A percentile compares a stretch with the other conserved stretches of the same genome.
These are phyloP conservation scores for Drosophila picticornis DNA, from an alignment of 2,888 invertebrate genomes.

Conservation along the genomic window DNA sequence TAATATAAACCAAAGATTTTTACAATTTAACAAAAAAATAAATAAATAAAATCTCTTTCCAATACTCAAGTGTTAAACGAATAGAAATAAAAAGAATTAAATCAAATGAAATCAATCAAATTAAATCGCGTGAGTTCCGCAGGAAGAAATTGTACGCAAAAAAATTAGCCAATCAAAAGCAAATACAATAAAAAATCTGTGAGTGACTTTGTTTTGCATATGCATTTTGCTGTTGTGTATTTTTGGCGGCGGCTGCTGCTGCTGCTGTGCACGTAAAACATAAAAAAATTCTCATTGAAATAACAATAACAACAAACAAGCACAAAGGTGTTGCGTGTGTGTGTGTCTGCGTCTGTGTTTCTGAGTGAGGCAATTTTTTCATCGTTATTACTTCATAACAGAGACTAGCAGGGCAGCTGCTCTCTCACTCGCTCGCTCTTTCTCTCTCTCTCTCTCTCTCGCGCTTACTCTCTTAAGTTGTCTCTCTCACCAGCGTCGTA, in stretches of 20 bases:
- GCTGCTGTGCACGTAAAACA: conserved; percentile 46
- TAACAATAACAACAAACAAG: conserved; percentile 42
- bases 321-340: conserved; percentile 25
- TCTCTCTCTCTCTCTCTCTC: conserved; percentile 12
- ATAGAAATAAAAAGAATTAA: neutral
- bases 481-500: conserved; percentile 13
- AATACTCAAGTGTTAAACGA: conserved; percentile 10
- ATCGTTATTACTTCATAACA: conserved; percentile 73
- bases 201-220: conserved; percentile 39
- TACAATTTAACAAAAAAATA: neutral
- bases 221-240: conserved; percentile 35
- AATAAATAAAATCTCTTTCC: conserved; percentile 3
- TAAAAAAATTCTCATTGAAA: conserved; percentile 54
- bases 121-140: conserved; percentile 10
- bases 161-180: conserved; percentile 18
- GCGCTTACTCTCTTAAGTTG: conserved; percentile 25
- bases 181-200: conserved; percentile 24
- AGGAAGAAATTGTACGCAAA: conserved; percentile 23
- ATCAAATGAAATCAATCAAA: conserved; percentile 20
- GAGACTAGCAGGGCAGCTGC: conserved; percentile 31
- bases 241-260: conserved; percentile 52
- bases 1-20: neutral
- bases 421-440: conserved; percentile 21
- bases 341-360: conserved; percentile 16
- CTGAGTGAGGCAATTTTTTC: conserved; percentile 56